Conservation (phyloP, 2,888 invertebrate species). For the Girardia tigrina region DNA sequence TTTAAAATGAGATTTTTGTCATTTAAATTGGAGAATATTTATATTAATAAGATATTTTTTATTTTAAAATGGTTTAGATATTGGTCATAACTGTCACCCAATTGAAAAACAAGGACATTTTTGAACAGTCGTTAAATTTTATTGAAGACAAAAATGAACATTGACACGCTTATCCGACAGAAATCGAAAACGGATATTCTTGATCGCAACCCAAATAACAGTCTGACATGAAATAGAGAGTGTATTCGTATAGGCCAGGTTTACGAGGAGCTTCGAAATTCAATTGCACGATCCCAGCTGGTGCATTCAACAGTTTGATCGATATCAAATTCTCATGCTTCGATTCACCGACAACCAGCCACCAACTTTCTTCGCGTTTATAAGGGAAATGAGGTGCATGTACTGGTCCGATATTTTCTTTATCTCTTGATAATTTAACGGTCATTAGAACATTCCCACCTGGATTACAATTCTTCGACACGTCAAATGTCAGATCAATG, state of each 20-base stretch:
- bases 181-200: conserved; percentile 70
- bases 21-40: too few species aligned
- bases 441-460: conserved; percentile 44
- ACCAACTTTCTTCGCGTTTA: conserved; percentile 59
- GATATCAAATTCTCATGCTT: conserved; percentile 81
- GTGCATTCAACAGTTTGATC: conserved; percentile 88
- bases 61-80: too few species aligned
- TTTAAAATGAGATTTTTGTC: too few species aligned
- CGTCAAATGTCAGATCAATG: conserved; percentile 83
- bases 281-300: conserved; percentile 64
- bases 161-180: too few species aligned
- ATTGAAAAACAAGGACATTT: too few species aligned
- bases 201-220: conserved; percentile 98
- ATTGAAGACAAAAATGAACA: too few species aligned
- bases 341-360: conserved; percentile 96
- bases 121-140: too few species aligned
- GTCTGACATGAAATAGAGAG: conserved; percentile 95
- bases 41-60: too few species aligned
- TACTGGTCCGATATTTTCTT: background rate
- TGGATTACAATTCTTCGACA: conserved; percentile 65
- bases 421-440: background rate
- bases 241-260: conserved; percentile 67
- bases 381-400: background rate
- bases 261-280: conserved; percentile 79
- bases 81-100: too few species aligned